phyloP scores from a whole-genome alignment of 2,888 invertebrate species.

The Catonia carolina region DNA sequence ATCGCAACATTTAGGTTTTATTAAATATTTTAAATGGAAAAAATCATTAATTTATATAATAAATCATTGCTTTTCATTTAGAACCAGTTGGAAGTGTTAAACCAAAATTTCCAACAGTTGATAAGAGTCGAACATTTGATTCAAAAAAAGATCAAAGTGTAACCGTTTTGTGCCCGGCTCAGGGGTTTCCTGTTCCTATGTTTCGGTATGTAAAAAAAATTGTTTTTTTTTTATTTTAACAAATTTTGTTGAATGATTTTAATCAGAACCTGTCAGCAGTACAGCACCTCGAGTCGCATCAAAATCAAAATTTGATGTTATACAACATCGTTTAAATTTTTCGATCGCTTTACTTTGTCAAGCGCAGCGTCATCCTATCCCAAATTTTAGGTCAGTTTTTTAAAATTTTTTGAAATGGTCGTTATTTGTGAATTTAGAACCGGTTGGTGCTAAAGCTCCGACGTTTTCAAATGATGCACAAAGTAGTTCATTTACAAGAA shows the following conservation, averaged over 20 bases:
- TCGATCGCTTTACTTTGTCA: slow-evolving; percentile 42
- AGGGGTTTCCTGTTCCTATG: slow-evolving; percentile 57
- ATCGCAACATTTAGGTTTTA: not conserved
- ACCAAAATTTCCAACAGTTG: slow-evolving; percentile 43
- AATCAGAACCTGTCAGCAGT: slow-evolving; percentile 27
- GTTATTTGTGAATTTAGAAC: slow-evolving; percentile 13
- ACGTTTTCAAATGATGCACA: slow-evolving; percentile 50
- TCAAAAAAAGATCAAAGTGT: slow-evolving; percentile 43
- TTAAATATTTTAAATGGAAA: too few relatives aligned
- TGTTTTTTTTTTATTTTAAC: not conserved
- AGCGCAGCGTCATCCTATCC: slow-evolving; percentile 53
- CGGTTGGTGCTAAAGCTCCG: slow-evolving; percentile 54
- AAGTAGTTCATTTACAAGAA: slow-evolving; percentile 40
- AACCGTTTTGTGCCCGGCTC: slow-evolving; percentile 64
- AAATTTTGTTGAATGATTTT: not conserved
- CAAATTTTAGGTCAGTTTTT: slow-evolving; percentile 44
- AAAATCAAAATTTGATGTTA: slow-evolving; percentile 7
- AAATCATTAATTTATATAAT: not conserved
- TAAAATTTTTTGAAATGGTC: too few relatives aligned
- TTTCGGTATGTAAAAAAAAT: slow-evolving; percentile 45
- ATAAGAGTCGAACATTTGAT: slow-evolving; percentile 28
- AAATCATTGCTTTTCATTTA: slow-evolving; percentile 23
- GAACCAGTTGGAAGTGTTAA: slow-evolving; percentile 41
- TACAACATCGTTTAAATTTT: not conserved
- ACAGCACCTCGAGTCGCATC: slow-evolving; percentile 27